Conservation (phyloP, 2,113 vertebrate species). For the Mus musculus region DNA sequence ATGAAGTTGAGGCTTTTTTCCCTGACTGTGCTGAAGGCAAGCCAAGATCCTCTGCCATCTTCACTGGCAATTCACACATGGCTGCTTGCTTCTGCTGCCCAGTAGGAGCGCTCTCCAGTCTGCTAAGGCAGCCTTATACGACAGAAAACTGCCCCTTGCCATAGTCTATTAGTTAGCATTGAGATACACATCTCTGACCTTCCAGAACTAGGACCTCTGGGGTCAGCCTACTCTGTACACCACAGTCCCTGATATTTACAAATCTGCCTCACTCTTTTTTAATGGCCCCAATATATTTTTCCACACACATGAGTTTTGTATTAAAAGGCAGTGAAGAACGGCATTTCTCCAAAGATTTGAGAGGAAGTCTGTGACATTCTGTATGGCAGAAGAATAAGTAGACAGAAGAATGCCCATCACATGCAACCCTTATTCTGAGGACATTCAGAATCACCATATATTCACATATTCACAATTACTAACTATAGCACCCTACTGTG, state of each 20-base stretch:
- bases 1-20: background rate
- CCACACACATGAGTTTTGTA: no score
- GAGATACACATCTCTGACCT: background rate
- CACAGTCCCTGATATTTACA: no score
- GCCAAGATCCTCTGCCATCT: background rate
- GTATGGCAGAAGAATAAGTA: no score
- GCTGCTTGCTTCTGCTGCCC: background rate
- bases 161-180: background rate
- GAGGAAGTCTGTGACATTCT: no score
- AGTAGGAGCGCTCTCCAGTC: background rate
- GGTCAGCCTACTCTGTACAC: background rate
- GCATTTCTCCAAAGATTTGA: no score
- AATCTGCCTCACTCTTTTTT: no score
- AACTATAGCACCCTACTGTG: background rate
- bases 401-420: background rate
- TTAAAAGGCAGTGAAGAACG: no score
- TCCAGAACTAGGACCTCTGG: background rate
- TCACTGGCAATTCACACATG: background rate
- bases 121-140: background rate
- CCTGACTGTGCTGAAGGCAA: no score
- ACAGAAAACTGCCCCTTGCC: background rate
- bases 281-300: no score
- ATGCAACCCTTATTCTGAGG: background rate
- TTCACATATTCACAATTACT: background rate
- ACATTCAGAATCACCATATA: background rate